Percentiles rank a stretch among this genome's conserved stretches.
These are phyloP conservation scores for Diabrotica virgifera DNA, from an alignment of 1,140 invertebrate genomes.

Conservation along the genomic window DNA sequence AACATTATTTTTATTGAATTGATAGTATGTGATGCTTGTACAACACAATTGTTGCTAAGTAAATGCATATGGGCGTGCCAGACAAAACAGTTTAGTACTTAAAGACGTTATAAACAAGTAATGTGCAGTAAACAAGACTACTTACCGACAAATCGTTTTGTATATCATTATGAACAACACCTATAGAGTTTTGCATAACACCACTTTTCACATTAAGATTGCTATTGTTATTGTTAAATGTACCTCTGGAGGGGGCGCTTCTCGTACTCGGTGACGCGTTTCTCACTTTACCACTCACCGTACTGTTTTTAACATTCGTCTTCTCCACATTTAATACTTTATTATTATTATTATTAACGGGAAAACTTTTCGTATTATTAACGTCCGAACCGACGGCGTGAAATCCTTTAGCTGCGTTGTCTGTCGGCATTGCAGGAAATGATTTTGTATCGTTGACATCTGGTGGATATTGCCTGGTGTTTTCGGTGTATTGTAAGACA, in stretches of 20 bases:
- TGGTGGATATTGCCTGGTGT: neutral
- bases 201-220: conserved; percentile 18
- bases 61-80: too few relatives aligned
- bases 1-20: too few relatives aligned
- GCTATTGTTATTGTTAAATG: conserved; percentile 15
- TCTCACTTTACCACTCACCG: conserved; percentile 11
- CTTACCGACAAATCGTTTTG: conserved; percentile 35
- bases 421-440: conserved; percentile 16
- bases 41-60: too few relatives aligned
- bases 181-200: neutral
- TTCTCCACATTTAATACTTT: conserved; percentile 19
- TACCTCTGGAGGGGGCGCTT: conserved; percentile 4
- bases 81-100: too few relatives aligned
- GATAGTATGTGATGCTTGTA: too few relatives aligned
- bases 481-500: too few relatives aligned
- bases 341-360: conserved; percentile 21
- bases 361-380: conserved; percentile 22
- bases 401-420: neutral
- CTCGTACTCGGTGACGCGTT: conserved; percentile 8
- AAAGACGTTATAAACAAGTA: too few relatives aligned
- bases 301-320: conserved; percentile 22
- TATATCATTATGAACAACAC: conserved; percentile 22
- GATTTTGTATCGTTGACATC: conserved; percentile 19
- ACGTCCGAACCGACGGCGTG: conserved; percentile 11
- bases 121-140: conserved; percentile 11